A percentile compares a stretch with the other conserved stretches of the same genome.
Evolutionary conservation across 2,888 invertebrate species (phyloP).

Genomic region (Stenodema calcarata): DNA sequence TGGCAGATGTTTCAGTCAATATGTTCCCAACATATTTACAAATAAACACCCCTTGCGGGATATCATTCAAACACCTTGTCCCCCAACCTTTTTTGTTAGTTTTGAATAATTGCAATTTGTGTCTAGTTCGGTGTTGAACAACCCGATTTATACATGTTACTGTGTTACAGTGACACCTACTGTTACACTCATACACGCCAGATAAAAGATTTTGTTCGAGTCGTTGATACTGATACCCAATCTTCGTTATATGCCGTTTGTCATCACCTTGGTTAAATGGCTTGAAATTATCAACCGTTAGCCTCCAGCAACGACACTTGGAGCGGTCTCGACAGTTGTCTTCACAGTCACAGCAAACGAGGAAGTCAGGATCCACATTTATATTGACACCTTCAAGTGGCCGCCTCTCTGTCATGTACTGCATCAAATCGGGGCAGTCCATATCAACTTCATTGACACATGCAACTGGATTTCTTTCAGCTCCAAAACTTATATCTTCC

Average conservation of each 20-base stretch:
- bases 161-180: no score
- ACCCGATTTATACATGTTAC: no score
- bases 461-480: conserved; percentile 87
- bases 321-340: conserved; percentile 88
- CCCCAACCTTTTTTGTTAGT: conserved; percentile 99
- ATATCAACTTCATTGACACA: conserved; percentile 90
- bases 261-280: conserved; percentile 59
- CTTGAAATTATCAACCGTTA: conserved; percentile 79
- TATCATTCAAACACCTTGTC: conserved; percentile 90
- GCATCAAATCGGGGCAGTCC: conserved; percentile 82
- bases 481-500: conserved; percentile 76
- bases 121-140: no score
- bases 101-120: no score
- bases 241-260: conserved; percentile 63
- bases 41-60: conserved; percentile 92
- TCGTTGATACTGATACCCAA: conserved; percentile 85
- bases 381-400: conserved; percentile 73
- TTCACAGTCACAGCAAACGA: conserved; percentile 89
- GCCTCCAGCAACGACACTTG: conserved; percentile 89
- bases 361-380: conserved; percentile 82
- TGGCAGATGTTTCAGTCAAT: conserved; percentile 87
- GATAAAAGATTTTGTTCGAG: conserved; percentile 84
- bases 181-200: conserved; percentile 98
- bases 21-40: conserved; percentile 95
- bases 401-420: conserved; percentile 83